Evolutionary conservation across 1,140 invertebrate genomes (phyloP).

Genomic region (Formica exsecta): DNA sequence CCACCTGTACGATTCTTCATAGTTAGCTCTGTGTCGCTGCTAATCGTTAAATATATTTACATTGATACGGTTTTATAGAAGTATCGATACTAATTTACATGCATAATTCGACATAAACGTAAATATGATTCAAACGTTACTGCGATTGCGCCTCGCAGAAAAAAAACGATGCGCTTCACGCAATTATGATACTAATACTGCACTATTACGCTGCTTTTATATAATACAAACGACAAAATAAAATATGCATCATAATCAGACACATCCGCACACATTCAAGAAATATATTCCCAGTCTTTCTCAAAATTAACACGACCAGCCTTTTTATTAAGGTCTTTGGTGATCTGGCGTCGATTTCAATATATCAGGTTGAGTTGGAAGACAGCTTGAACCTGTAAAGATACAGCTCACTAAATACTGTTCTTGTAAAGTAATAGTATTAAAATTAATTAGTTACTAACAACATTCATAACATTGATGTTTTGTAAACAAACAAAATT

Average conservation of each 20-base stretch:
- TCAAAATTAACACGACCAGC: slow-evolving; percentile 72
- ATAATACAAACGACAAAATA: slow-evolving; percentile 63
- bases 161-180: slow-evolving; percentile 6
- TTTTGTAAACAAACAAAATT: neutral
- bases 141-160: slow-evolving; percentile 21
- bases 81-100: slow-evolving; percentile 65
- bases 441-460: neutral
- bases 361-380: slow-evolving; percentile 91
- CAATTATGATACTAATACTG: slow-evolving; percentile 57
- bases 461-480: neutral
- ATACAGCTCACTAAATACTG: slow-evolving; percentile 9
- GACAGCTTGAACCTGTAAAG: slow-evolving; percentile 85
- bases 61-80: slow-evolving; percentile 63
- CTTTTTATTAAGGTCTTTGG: slow-evolving; percentile 86
- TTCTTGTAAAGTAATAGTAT: neutral
- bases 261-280: slow-evolving; percentile 54
- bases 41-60: slow-evolving; percentile 68
- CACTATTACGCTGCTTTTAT: slow-evolving; percentile 61
- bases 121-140: slow-evolving; percentile 61
- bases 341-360: slow-evolving; percentile 94
- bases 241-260: slow-evolving; percentile 63
- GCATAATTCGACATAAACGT: slow-evolving; percentile 55
- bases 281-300: slow-evolving; percentile 45
- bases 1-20: slow-evolving; percentile 43
- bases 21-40: slow-evolving; percentile 1